Base-by-base conservation (phyloP, 2,797 vertebrate species). In the Schizopygopsis malacanthus region DNA sequence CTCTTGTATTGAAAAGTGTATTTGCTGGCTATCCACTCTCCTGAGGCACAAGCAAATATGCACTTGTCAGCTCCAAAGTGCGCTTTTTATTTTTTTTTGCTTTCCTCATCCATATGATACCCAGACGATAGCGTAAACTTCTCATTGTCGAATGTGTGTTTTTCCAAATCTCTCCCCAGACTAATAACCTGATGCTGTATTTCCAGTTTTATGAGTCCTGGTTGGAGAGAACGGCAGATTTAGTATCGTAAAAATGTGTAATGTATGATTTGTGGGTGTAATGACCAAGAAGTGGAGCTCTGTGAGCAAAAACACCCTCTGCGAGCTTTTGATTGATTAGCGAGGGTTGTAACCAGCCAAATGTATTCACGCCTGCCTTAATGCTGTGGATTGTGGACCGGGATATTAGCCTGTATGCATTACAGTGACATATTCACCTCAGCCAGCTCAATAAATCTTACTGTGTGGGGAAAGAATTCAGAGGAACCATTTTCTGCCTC, bases 301-400 rank as follows among this genome's bases (percentile, higher is more conserved):
- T 92, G 73, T 79, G 90, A 91, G 89, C 90, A 67, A 45, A 88
- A 92, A 91, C 93, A 90, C 92, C 93, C 92, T 91, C 92, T 37
- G 87, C 89, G 88, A 87, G 92, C 89, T 82, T 73, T 77, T 95
- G 94, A 96, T 95, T 95, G 94, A 95, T 96, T 94, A 93, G 89
- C 59, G 73, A 89, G 87, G 76, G 89, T 88, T 45, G 84, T 93
- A 92, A 94, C 91, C 92, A 93, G 94, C 93, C 89, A 90, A 67
- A 84, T 87, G 89, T 90, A 91, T 92, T 92, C 90, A 91, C 88
- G 89, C 89, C 91, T 92, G 90, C 90, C 89, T 83, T 93, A 92
- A 93, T 92, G 89, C 91, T 70, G 85, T 25, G 78, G 83, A 91
- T 91, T 89, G 87, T 88, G 88, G 90, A 86, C 90, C 86, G 87